Evolutionary conservation across 2,113 vertebrate genomes (phyloP).

Genomic region (Heliornis fulica): DNA sequence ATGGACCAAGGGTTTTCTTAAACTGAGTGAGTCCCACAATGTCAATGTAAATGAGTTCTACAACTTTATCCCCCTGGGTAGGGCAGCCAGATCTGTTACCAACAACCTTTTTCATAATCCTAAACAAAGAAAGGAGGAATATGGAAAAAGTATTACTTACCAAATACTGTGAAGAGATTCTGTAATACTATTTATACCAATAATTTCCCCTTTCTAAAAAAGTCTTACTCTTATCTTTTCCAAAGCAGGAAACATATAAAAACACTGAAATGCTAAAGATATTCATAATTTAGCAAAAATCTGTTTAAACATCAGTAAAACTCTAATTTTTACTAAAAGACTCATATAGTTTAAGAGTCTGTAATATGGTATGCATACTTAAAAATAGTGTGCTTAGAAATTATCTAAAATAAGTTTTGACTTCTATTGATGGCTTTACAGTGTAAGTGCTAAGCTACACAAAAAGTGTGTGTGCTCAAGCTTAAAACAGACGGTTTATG

Average conservation of each 20-base stretch:
- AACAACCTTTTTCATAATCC: constrained; percentile 98
- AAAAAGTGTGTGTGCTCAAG: background rate
- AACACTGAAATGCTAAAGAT: background rate
- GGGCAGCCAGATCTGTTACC: constrained; percentile 98
- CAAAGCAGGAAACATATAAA: background rate
- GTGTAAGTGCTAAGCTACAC: background rate
- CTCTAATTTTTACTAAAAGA: background rate
- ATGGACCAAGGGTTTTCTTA: constrained; percentile 97
- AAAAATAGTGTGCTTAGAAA: background rate
- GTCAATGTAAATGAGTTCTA: constrained; percentile 98
- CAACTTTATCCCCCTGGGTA: constrained; percentile 93
- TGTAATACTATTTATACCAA: background rate
- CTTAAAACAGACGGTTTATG: background rate
- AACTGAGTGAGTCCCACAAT: constrained; percentile 98
- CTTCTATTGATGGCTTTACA: background rate
- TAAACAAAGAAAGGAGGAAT: constrained; percentile 46
- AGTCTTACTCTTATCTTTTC: background rate
- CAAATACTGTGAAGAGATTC: background rate
- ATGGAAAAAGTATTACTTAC: background rate
- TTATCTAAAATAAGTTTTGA: background rate
- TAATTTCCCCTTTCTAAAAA: background rate
- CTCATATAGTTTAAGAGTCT: background rate
- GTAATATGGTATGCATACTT: background rate
- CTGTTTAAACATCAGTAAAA: background rate
- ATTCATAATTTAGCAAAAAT: background rate